Evolutionary conservation across 2,888 invertebrate species (phyloP), one percentile per base, ranked within the genome.

Genomic region (Hyppa rectilinea): DNA sequence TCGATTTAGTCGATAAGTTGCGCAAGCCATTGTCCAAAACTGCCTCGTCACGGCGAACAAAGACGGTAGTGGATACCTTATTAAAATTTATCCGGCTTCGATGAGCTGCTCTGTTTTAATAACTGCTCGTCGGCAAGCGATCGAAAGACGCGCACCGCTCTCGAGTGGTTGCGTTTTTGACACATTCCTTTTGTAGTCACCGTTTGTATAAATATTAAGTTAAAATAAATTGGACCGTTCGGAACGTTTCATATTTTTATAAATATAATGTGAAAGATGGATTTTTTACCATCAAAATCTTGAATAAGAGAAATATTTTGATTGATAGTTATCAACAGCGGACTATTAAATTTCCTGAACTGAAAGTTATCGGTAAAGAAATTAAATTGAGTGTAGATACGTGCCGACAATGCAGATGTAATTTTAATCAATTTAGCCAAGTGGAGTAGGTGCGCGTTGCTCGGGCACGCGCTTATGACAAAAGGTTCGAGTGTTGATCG

Each of bases 1-100:
- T 95, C 95, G 95, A 95, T 95, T 95, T 92, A 91, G 92, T 92
- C 91, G 95, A 95, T 95, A 95, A 95, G 92, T 95, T 96, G 95
- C 94, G 95, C 93, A 95, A 95, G 91, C 91, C 83, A 95, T 96
- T 95, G 95, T 96, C 88, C 89, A 85, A 93, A 95, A 92, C 91
- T 93, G 95, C 95, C 79, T 74, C 82, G 92, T 96, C 95, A 96
- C 85, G 83, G 80, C 86, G 86, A 90, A 95, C 95, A 95, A 96
- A 95, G 94, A 94, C 94, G 93, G 95, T 94, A 95, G 95, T 95
- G 93, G 94, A 93, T 92, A 94, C 93, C 96, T 95, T 95, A 96
- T 96, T 96, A 96, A 95, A 96, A 95, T 94, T 94, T 94, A 91
- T 92, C 93, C 91, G 92, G 92, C 91, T 91, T 87, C 92, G 94